Base-by-base conservation (phyloP, 1,140 invertebrate species). In the Saccostrea echinata region DNA sequence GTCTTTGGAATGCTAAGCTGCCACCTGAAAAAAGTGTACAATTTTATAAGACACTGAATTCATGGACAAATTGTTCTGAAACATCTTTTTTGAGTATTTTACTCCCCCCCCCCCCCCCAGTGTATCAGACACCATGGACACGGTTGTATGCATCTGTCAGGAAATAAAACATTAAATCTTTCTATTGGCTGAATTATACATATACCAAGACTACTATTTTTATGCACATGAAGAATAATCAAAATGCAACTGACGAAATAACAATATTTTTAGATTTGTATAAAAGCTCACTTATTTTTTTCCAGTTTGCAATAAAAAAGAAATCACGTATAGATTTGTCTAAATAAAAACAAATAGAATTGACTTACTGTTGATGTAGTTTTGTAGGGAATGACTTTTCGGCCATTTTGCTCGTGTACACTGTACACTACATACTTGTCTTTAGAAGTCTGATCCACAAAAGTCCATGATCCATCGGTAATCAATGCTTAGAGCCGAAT, bases 401-500 rank as follows among this genome's bases (percentile, higher is more conserved):
- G 55, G 6, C 43, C 43, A 43, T 43, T 43, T 43, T 43, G 18
- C 4, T 61, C 18, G 18, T 21, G 55, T 61, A 21, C 18, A 21
- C 8, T n/a, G n/a, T 61, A 21, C 18, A n/a, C n/a, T 18, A 61
- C 55, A 21, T n/a, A 21, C 18, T 61, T 61, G 18, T 61, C 21
- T 16, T 21, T 18, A 21, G 16, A 30, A 11, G 27, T 76, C 16
- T 76, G 16, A 27, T 27, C 27, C 68, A 30, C 24, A 16, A 76
- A 27, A 33, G 27, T 33, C 16, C 24, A 13, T 71, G 64, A 13
- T 71, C 30, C 68, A 76, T 76, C 68, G 68, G 68, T 76, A 76
- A 76, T 76, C 68, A 76, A 76, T 76, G 68, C 16, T n/a, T 30
- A 30, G 30, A 76, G 30, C 30, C 27, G 27, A 76, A 76, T 33